These are phyloP conservation scores for Sterrhoptilus dennistouni DNA, from an alignment of 2,113 vertebrate species.

Conservation along the genomic window DNA sequence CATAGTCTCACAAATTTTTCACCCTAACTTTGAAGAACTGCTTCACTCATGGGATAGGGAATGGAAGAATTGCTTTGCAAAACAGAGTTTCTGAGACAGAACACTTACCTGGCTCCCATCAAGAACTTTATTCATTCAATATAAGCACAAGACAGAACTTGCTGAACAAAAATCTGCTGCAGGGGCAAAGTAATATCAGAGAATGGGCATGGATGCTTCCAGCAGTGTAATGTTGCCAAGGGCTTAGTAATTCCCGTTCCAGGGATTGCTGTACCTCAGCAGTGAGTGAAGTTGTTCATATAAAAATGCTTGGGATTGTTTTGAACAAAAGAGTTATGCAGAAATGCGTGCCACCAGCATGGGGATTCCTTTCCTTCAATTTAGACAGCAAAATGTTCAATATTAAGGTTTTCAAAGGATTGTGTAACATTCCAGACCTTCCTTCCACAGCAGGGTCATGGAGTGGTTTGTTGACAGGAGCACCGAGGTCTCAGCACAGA, in stretches of 20 bases:
- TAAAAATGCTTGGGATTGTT: constrained; percentile 31
- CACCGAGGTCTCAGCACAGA: neutral
- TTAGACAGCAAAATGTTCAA: neutral
- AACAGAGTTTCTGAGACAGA: neutral
- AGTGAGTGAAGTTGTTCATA: neutral
- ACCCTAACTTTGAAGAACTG: neutral
- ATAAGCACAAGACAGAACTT: neutral
- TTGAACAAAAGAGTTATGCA: neutral
- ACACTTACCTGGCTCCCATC: neutral
- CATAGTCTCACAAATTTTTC: neutral
- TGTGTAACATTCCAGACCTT: neutral
- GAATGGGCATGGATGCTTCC: neutral
- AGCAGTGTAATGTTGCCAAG: neutral
- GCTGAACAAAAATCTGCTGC: neutral
- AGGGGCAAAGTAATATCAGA: neutral
- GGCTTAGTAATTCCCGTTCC: neutral
- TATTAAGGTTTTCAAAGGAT: neutral
- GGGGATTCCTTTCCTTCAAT: neutral
- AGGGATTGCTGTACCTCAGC: neutral
- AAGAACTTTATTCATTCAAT: neutral
- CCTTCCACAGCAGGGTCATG: neutral
- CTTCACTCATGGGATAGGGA: neutral
- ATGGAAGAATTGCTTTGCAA: neutral
- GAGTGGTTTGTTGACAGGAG: neutral
- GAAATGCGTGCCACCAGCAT: neutral